Evolutionary conservation across 2,888 invertebrate species (phyloP).

Genomic region (Ommatoiulus sabulosus): DNA sequence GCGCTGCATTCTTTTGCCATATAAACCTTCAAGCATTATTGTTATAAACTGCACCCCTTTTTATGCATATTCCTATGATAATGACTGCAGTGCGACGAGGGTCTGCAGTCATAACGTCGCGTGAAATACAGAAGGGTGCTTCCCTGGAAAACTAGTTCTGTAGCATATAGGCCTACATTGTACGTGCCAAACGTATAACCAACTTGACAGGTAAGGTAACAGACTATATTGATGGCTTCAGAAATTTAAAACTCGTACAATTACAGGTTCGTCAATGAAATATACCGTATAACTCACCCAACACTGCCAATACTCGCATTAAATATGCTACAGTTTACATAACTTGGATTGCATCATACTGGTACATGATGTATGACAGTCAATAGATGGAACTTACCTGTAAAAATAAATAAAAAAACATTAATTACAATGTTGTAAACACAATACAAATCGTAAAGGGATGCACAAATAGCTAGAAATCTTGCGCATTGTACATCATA

Average conservation of each 20-base stretch:
- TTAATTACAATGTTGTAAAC: no score
- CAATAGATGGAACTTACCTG: background rate
- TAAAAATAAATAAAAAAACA: background rate
- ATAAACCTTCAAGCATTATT: background rate
- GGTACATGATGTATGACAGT: background rate
- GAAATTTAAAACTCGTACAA: background rate
- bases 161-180: background rate
- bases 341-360: background rate
- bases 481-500: no score
- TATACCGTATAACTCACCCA: background rate
- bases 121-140: background rate
- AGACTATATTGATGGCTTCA: background rate
- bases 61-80: constrained; percentile 24
- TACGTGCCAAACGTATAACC: background rate
- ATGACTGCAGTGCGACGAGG: background rate
- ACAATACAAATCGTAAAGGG: no score
- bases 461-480: no score
- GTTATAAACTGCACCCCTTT: constrained; percentile 29
- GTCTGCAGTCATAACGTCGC: background rate
- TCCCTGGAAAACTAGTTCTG: background rate
- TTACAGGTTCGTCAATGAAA: no score
- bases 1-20: constrained; percentile 1
- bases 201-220: background rate
- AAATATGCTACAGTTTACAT: no score
- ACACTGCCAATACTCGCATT: no score